Base-by-base conservation (phyloP, 1,140 invertebrate species). In the Lepidurus apus region DNA sequence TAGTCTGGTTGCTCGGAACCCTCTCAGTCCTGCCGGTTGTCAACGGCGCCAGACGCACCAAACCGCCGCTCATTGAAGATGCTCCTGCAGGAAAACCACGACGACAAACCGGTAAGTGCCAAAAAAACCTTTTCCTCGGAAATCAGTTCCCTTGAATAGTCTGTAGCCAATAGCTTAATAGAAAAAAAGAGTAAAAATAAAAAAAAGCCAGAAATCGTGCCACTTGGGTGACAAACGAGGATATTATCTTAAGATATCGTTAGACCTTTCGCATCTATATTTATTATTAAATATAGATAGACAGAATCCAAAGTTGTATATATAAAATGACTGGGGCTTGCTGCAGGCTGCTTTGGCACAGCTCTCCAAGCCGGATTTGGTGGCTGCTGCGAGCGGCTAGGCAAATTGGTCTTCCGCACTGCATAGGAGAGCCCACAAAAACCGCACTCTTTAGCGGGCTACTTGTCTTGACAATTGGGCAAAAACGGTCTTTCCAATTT, bases 361-460 rank as follows among this genome's bases (percentile, higher is more conserved):
- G 21, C 53, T 65, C 17, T 65, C 21, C 9, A 21, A 65, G 53
- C 53, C 53, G 53, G 53, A 65, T 21, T 65, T 65, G 53, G 53
- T 21, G 53, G 53, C 53, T 65, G 53, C 53, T 65, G 17, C 53
- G 21, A 65, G 53, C 53, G 53, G 21, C 53, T 47, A n/a, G 4
- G 53, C 53, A 65, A 65, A 65, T 65, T 65, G 53, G 53, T 65
- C 53, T 65, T 65, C 53, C 53, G 17, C 53, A 65, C 53, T 65
- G 53, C 53, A 65, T 21, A 65, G 53, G 34, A 65, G 1, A 65
- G 53, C 53, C 34, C 53, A 65, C 53, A 65, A 65, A 65, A 65
- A 65, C 53, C 53, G 8, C 53, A 65, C 53, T 21, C 53, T 65
- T 65, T 65, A 65, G 53, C 53, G n/a, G 53, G 53, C 53, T 65